These are phyloP conservation scores for Schlechtendalia chinensis DNA, from an alignment of 1,140 invertebrate species.

Conservation along the genomic window DNA sequence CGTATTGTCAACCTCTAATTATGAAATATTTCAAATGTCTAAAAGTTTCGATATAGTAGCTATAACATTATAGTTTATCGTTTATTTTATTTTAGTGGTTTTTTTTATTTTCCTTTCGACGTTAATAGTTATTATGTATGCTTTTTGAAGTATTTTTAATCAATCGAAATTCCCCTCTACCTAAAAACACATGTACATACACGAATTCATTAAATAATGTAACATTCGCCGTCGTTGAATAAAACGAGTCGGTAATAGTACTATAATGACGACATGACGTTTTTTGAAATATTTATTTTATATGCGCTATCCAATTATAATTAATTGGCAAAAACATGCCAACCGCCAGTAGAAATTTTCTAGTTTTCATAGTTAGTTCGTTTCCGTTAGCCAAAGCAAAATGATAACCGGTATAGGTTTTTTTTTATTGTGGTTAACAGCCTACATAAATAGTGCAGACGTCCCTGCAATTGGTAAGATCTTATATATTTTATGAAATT, in stretches of 20 bases:
- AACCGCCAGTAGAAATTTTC: background rate
- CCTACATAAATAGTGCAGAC: background rate
- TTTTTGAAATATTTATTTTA: slow-evolving; percentile 3
- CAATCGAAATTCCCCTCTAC: background rate
- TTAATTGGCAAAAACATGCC: slow-evolving; percentile 22
- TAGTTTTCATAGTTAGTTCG: background rate
- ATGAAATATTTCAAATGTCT: too few species aligned
- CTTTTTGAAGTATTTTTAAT: slow-evolving; percentile 30
- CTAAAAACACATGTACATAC: background rate
- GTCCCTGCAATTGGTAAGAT: slow-evolving; percentile 6
- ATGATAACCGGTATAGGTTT: background rate
- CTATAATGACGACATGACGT: background rate
- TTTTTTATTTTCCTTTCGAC: too few species aligned
- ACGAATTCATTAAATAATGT: slow-evolving; percentile 10
- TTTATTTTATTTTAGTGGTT: too few species aligned
- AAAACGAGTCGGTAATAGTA: background rate
- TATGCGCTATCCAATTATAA: slow-evolving; percentile 10
- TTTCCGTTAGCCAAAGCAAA: background rate
- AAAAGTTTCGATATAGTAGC: too few species aligned
- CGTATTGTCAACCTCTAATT: too few species aligned
- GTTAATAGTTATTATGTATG: background rate
- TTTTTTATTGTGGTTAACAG: background rate
- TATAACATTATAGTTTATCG: too few species aligned
- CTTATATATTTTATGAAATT: too few species aligned
- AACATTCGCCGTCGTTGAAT: background rate